A percentile compares a stretch with the other conserved stretches of the same genome.
These are phyloP conservation scores for Oscheius sp. DNA, from an alignment of 2,888 invertebrate genomes.

Conservation along the genomic window DNA sequence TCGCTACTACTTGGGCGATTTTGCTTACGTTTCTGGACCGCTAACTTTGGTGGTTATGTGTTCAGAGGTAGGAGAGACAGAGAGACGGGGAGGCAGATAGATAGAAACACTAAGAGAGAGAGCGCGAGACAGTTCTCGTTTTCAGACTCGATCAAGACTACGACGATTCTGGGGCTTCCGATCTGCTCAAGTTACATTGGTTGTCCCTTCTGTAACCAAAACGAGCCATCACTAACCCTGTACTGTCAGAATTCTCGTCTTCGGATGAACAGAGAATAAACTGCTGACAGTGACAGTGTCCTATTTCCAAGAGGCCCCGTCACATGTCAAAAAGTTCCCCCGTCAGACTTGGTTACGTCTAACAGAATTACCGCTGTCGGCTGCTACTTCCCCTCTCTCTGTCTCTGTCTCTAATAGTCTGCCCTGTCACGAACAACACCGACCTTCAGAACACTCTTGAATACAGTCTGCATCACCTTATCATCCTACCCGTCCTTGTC, in stretches of 20 bases:
- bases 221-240: slow-evolving; percentile 20
- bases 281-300: too few species aligned
- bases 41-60: neutral
- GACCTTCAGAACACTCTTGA: neutral
- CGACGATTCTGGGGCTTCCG: neutral
- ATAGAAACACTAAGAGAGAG: too few species aligned
- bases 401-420: neutral
- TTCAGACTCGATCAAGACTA: neutral
- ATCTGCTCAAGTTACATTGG: too few species aligned
- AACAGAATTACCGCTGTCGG: neutral
- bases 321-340: too few species aligned
- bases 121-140: neutral
- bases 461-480: neutral
- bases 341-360: too few species aligned
- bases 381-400: neutral
- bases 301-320: too few species aligned
- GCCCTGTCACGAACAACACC: neutral
- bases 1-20: too few species aligned
- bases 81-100: too few species aligned
- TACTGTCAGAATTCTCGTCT: slow-evolving; percentile 49
- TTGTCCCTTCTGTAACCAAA: too few species aligned
- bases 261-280: slow-evolving; percentile 52
- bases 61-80: too few species aligned
- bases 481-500: neutral
- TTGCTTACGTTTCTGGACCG: too few species aligned